Evolutionary conservation across 2,888 invertebrate genomes (phyloP), one percentile per base, ranked within the genome.

Genomic region (Cecidostiba fungosa): DNA sequence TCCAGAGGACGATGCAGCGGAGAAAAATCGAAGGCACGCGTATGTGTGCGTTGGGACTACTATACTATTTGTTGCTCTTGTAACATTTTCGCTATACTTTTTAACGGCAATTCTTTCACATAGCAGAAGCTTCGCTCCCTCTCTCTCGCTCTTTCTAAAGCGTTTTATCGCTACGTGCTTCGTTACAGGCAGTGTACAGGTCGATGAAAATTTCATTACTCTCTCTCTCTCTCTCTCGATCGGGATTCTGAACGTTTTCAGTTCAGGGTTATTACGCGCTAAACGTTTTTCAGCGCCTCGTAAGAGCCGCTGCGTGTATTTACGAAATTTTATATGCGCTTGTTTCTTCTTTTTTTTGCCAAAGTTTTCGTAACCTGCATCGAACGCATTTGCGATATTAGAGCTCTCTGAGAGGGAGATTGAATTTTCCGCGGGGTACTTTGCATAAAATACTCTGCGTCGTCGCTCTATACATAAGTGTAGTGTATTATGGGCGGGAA

Each of bases 301-400:
- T 54, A 2, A 26, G 72, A 26, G 66, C 10, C 10, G 10, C 39
- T 23, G 36, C n/a, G n/a, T 43, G 23, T 43, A 72, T 72, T 23
- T 4, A 23, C 23, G 23, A 72, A 72, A 4, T 72, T 72, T 72
- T 72, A 43, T 72, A 19, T 23, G 14, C n/a, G 59, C 59, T 59
- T 59, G 12, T 59, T 19, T 5, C 32, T 19, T 19, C 43, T 39
- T 43, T 72, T 43, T 72, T 36, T 3, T 23, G 29, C 66, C 12
- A n/a, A 72, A 43, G 43, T 66, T 76, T 66, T 50, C n/a, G 19
- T 23, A 66, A 62, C 12, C 62, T n/a, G 29, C 14, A 23, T 47
- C n/a, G 3, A 74, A 36, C 14, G 39, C 82, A 79, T 69, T 83
- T 62, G 80, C 50, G 77, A 81, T 86, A 86, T 80, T 81, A 81